Conservation (phyloP, 2,888 invertebrate genomes). For the Caradrina clavipalpis region DNA sequence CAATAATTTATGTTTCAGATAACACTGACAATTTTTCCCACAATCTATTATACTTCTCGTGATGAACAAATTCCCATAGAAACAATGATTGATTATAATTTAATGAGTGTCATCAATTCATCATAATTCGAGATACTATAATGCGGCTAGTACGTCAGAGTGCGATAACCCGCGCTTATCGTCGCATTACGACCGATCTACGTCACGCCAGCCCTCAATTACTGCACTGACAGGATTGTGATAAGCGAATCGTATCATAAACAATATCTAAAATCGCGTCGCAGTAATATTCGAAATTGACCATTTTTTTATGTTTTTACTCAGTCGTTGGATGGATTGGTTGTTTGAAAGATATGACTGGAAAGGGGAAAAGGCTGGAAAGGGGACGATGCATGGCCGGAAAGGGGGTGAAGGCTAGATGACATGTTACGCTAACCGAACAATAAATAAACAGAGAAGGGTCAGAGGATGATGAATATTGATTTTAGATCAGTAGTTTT, state of each 20-base stretch:
- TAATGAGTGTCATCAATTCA: conserved; percentile 57
- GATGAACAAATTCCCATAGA: conserved; percentile 45
- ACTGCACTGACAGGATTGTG: conserved; percentile 60
- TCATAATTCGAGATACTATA: conserved; percentile 57
- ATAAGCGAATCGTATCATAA: conserved; percentile 58
- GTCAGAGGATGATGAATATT: background rate
- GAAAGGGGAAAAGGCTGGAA: background rate
- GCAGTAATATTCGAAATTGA: conserved; percentile 20
- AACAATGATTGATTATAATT: conserved; percentile 59
- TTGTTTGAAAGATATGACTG: too few species aligned
- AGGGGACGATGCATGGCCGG: too few species aligned
- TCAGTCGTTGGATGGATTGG: background rate
- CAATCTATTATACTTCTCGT: conserved; percentile 30
- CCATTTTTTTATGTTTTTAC: background rate
- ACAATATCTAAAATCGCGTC: conserved; percentile 40
- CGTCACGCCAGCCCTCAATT: conserved; percentile 67
- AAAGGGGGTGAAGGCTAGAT: background rate
- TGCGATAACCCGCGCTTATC: conserved; percentile 69
- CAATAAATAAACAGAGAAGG: background rate
- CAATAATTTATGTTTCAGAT: conserved; percentile 16
- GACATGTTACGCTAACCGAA: background rate
- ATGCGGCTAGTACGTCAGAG: conserved; percentile 59
- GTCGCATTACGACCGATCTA: conserved; percentile 59
- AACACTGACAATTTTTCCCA: conserved; percentile 35
- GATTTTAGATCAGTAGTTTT: conserved; percentile 1